Conservation (phyloP, 2,888 invertebrate species). For the Oithona nana region DNA sequence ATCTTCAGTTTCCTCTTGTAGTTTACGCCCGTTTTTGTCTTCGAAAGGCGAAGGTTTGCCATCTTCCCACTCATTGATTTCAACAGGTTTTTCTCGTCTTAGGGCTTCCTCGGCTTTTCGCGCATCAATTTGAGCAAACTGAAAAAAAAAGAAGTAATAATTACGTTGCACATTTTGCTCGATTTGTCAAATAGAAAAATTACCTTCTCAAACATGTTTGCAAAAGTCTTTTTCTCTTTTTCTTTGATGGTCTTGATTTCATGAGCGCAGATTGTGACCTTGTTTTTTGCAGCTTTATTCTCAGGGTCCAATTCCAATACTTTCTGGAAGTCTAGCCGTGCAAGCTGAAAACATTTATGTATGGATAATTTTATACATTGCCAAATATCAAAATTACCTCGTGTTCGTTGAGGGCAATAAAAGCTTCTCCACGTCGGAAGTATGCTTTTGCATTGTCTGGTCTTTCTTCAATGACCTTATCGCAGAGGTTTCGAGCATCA, state of each 20-base stretch:
- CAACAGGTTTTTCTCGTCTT: neutral
- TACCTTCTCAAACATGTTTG: slow-evolving; percentile 88
- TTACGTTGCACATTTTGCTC: slow-evolving; percentile 19
- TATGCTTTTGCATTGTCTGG: slow-evolving; percentile 64
- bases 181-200: slow-evolving; percentile 23
- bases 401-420: slow-evolving; percentile 51
- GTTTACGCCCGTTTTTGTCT: no score
- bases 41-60: no score
- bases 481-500: slow-evolving; percentile 52
- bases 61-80: slow-evolving; percentile 7
- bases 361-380: no score
- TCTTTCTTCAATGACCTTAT: slow-evolving; percentile 53
- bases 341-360: no score
- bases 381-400: no score
- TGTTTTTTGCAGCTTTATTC: slow-evolving; percentile 69
- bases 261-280: slow-evolving; percentile 48
- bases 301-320: slow-evolving; percentile 57
- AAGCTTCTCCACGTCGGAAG: slow-evolving; percentile 68
- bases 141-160: slow-evolving; percentile 1
- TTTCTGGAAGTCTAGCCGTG: slow-evolving; percentile 52
- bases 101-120: neutral
- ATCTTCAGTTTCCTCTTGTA: no score
- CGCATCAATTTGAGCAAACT: slow-evolving; percentile 1
- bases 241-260: slow-evolving; percentile 52
- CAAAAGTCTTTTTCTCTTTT: slow-evolving; percentile 68